These are phyloP conservation scores for Bradynema listronoti DNA, from an alignment of 1,140 invertebrate genomes.

Conservation along the genomic window DNA sequence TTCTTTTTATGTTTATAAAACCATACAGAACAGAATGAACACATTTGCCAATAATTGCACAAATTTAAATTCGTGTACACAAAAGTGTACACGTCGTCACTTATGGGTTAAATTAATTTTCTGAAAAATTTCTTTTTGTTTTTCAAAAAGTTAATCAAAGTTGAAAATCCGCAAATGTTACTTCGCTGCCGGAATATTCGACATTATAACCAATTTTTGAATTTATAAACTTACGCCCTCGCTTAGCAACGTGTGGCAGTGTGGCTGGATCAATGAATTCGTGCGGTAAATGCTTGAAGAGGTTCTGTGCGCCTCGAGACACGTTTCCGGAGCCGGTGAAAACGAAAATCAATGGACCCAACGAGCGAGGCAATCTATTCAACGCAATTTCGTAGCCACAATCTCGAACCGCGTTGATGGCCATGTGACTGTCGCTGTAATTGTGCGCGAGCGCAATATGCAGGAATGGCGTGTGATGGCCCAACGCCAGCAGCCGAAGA, in stretches of 20 bases:
- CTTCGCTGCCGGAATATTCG: too few species aligned
- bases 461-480: slow-evolving; percentile 98
- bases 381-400: slow-evolving; percentile 95
- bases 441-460: slow-evolving; percentile 97
- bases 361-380: slow-evolving; percentile 91
- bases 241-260: slow-evolving; percentile 77
- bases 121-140: too few species aligned
- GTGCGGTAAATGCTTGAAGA: slow-evolving; percentile 90
- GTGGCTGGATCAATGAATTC: slow-evolving; percentile 93
- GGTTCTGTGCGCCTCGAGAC: slow-evolving; percentile 82
- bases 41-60: too few species aligned
- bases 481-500: slow-evolving; percentile 80
- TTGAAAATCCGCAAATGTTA: too few species aligned
- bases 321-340: slow-evolving; percentile 85
- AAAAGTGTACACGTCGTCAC: too few species aligned
- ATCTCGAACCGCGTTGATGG: slow-evolving; percentile 87
- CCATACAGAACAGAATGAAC: too few species aligned
- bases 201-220: too few species aligned
- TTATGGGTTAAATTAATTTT: too few species aligned
- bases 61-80: too few species aligned
- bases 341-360: slow-evolving; percentile 92
- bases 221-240: slow-evolving; percentile 72
- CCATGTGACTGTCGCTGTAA: slow-evolving; percentile 93
- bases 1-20: too few species aligned
- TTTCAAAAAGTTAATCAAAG: too few species aligned